phyloP scores from a whole-genome alignment of 2,797 vertebrate genomes.

The Helostoma temminkii region DNA sequence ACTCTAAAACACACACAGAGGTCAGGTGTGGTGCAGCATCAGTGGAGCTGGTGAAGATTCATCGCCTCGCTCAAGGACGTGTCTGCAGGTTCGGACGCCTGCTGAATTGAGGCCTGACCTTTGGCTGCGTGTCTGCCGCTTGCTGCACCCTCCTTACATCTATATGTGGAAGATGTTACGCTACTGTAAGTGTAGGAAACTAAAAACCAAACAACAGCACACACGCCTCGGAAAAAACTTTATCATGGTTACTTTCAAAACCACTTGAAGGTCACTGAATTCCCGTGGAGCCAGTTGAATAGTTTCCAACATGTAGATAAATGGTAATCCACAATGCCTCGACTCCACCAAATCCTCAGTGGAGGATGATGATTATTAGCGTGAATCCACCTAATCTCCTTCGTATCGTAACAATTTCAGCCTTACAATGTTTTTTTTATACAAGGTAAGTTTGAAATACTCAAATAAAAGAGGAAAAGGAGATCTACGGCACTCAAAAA shows the following conservation, averaged over 20 bases:
- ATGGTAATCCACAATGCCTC: slow-evolving; percentile 57
- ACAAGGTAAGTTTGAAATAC: slow-evolving; percentile 18
- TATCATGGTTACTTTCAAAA: slow-evolving; percentile 31
- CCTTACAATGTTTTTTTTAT: background rate
- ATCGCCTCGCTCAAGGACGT: slow-evolving; percentile 17
- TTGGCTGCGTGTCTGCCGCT: slow-evolving; percentile 11
- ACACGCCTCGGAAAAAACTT: slow-evolving; percentile 13
- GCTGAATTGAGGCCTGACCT: slow-evolving; percentile 9
- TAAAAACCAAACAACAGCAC: background rate
- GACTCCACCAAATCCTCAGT: slow-evolving; percentile 35
- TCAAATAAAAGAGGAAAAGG: slow-evolving; percentile 17
- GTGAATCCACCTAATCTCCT: slow-evolving; percentile 49
- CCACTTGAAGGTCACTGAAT: slow-evolving; percentile 56
- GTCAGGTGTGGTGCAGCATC: slow-evolving; percentile 11
- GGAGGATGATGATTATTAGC: slow-evolving; percentile 52
- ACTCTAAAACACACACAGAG: background rate
- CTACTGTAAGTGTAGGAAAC: background rate
- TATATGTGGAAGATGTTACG: background rate
- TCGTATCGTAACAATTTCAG: slow-evolving; percentile 56
- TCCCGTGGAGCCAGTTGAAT: slow-evolving; percentile 46
- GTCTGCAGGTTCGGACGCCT: slow-evolving; percentile 1
- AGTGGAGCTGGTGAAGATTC: slow-evolving; percentile 22
- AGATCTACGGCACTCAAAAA: background rate
- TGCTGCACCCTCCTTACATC: background rate
- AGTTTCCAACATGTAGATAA: slow-evolving; percentile 57